phyloP scores from a whole-genome alignment of 1,140 invertebrate genomes.

The Bombyx mandarina region DNA sequence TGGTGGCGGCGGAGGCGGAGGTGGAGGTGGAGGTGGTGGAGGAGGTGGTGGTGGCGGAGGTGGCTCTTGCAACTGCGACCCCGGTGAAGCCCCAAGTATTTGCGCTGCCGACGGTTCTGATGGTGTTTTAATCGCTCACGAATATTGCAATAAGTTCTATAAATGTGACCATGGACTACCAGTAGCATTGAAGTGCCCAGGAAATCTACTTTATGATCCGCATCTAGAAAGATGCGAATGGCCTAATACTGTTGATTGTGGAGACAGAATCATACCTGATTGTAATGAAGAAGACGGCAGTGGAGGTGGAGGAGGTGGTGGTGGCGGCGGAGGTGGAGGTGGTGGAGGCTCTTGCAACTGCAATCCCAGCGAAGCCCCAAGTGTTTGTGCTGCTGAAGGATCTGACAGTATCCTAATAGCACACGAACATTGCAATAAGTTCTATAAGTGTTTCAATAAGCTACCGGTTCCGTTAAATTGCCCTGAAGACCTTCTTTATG shows the following conservation, averaged over 20 bases:
- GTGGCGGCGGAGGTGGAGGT: background rate
- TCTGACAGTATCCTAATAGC: conserved; percentile 3
- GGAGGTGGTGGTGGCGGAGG: background rate
- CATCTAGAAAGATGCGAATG: conserved; percentile 57
- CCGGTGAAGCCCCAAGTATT: conserved; percentile 15
- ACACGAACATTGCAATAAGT: conserved; percentile 4
- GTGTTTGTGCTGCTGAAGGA: conserved; percentile 1
- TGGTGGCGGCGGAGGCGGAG: conserved; percentile 3
- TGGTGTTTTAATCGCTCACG: conserved; percentile 19
- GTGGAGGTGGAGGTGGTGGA: background rate
- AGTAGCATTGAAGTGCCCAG: conserved; percentile 46
- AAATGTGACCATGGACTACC: conserved; percentile 19
- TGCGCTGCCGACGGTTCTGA: conserved; percentile 13
- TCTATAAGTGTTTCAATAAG: conserved; percentile 3
- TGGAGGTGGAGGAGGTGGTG: conserved; percentile 4
- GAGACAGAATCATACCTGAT: conserved; percentile 15
- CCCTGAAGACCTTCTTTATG: background rate
- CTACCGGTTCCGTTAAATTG: background rate
- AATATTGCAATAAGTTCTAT: conserved; percentile 30
- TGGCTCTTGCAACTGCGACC: conserved; percentile 12
- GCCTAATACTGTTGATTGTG: conserved; percentile 61
- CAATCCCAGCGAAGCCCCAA: conserved; percentile 21
- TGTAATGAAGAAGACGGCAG: conserved; percentile 3
- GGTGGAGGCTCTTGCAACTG: conserved; percentile 12
- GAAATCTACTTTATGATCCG: conserved; percentile 71